phyloP scores from a whole-genome alignment of 2,113 vertebrate genomes.

The Acanthisitta chloris region DNA sequence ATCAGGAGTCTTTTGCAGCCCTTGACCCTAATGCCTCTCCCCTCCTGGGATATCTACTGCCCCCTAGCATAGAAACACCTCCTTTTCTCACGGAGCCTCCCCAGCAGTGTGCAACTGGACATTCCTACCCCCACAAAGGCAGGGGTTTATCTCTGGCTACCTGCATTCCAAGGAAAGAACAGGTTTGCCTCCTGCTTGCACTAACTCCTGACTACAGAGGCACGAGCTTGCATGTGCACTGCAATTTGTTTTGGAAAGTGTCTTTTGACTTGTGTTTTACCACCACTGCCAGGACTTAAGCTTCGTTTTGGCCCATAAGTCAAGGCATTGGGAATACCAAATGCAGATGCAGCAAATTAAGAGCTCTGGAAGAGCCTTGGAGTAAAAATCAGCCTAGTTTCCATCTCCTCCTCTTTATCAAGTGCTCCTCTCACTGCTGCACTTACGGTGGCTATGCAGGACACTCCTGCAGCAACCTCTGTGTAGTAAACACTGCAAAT shows the following conservation, averaged over 20 bases:
- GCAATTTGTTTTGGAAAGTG: not conserved
- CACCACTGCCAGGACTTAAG: not conserved
- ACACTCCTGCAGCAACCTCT: not conserved
- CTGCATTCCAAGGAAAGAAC: not conserved
- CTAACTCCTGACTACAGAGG: not conserved
- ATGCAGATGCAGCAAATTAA: not conserved
- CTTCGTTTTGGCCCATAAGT: not conserved
- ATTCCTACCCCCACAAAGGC: not conserved
- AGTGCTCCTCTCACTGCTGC: not conserved
- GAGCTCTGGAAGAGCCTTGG: not conserved
- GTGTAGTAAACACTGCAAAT: not conserved
- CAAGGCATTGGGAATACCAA: not conserved
- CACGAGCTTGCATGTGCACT: accelerated
- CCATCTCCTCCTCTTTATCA: not conserved
- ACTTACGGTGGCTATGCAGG: not conserved
- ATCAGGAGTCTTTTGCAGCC: not conserved
- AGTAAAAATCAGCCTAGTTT: not conserved
- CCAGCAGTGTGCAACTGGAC: not conserved
- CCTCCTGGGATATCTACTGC: not conserved
- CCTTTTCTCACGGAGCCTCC: not conserved
- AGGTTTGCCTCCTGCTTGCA: not conserved
- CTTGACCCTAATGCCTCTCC: not conserved
- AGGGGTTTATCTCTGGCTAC: not conserved
- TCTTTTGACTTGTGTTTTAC: not conserved
- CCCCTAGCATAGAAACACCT: not conserved